Evolutionary conservation across 2,888 invertebrate genomes (phyloP), one percentile per base, ranked within the genome.

Genomic region (Platypus cylindrus): DNA sequence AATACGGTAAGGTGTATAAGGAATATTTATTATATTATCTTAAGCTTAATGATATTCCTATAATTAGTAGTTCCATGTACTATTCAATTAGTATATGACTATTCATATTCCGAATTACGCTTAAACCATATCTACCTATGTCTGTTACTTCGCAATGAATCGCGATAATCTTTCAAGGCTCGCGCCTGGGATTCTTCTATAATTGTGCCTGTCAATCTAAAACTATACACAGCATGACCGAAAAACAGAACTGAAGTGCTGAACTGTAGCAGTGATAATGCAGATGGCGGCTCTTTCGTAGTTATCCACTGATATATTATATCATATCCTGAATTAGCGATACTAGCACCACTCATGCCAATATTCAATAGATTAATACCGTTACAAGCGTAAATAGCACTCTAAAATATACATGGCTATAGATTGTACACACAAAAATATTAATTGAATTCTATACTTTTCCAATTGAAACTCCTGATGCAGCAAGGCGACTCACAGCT

Each of bases 161-260:
- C 50, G 2, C 70, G 59, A 44, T 68, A 68, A 14, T 68, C 65
- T 37, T 67, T 63, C 48, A 73, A 62, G 13, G 65, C 54, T 28
- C 58, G 63, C 1, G 66, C 62, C 45, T 73, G 72, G 0, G 68
- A 63, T 34, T 73, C 71, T 34, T 70, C 67, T 12, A 59, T 33
- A n/a, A 55, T 45, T 1, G 44, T 43, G 7, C 43, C 37, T 4
- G 45, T 49, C 1, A 43, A 36, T 34, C 34, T 46, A 58, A 55
- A 56, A 34, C 45, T 55, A 34, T 54, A 51, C 1, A 56, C 51
- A 1, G 56, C 53, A 36, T 58, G 50, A 16, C 54, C 55, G 25
- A 58, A 57, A 45, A 58, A 58, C 12, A 58, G 37, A 31, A 56
- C 41, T 2, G 55, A 54, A 4, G 55, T 50, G 28, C 46, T 45